Percentiles rank a stretch among this genome's conserved stretches.
phyloP scores from a whole-genome alignment of 2,113 vertebrate species.

The Protobothrops flavoviridis region DNA sequence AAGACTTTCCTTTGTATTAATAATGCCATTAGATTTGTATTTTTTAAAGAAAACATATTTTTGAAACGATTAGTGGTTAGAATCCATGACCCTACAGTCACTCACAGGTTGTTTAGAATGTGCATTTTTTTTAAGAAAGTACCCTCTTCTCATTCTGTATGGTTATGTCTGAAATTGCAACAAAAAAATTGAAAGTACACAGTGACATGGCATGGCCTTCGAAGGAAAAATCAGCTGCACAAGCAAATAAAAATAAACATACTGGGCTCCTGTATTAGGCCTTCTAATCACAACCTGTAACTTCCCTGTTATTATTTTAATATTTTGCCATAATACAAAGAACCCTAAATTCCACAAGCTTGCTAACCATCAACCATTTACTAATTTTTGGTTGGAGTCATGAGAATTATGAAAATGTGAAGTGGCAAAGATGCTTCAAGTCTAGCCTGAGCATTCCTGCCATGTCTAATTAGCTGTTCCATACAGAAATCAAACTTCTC shows the following conservation, averaged over 20 bases:
- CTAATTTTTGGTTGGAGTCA: background rate
- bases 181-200: background rate
- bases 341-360: background rate
- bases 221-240: background rate
- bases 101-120: background rate
- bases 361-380: background rate
- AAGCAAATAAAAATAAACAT: background rate
- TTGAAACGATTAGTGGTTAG: background rate
- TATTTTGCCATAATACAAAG: background rate
- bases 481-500: background rate
- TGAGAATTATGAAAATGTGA: background rate
- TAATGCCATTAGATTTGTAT: background rate
- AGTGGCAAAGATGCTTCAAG: background rate
- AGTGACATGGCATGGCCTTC: background rate
- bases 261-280: background rate
- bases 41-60: background rate
- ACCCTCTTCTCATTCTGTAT: background rate
- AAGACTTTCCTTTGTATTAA: background rate
- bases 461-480: background rate
- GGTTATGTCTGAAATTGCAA: background rate
- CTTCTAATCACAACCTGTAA: background rate
- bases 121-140: background rate
- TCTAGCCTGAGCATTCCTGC: background rate
- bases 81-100: background rate
- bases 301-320: background rate